Conservation (phyloP, 1,140 invertebrate species). For the Cotesia chilonis region DNA sequence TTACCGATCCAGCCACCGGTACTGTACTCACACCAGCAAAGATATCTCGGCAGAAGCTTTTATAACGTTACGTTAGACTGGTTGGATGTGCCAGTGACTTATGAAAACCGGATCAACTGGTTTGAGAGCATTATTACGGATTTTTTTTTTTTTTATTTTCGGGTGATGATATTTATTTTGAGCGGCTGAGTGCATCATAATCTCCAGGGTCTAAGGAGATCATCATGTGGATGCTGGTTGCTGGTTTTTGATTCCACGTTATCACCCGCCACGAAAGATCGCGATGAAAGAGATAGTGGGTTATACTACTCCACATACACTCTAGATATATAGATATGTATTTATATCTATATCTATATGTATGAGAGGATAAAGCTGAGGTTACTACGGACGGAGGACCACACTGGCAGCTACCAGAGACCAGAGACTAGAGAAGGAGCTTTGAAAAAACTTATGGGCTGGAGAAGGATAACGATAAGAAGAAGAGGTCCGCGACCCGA, state of each 20-base stretch:
- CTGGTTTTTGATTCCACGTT: conserved; percentile 28
- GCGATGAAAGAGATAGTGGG: conserved; percentile 1
- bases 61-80: too few species aligned
- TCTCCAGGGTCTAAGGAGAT: conserved; percentile 13
- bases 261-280: conserved; percentile 30
- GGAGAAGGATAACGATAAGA: not conserved
- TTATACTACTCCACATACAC: too few species aligned
- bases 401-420: too few species aligned
- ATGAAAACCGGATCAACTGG: conserved; percentile 41
- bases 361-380: not conserved
- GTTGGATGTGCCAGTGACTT: conserved; percentile 28
- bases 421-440: too few species aligned
- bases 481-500: conserved; percentile 28
- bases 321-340: too few species aligned
- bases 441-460: not conserved
- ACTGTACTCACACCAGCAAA: too few species aligned
- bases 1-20: too few species aligned
- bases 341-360: not conserved
- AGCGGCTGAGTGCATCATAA: not conserved
- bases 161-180: not conserved
- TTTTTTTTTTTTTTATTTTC: not conserved
- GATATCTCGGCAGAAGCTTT: too few species aligned
- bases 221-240: conserved; percentile 27
- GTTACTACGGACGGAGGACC: too few species aligned
- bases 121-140: conserved; percentile 9